Base-by-base conservation (phyloP, 2,113 vertebrate genomes). In the Halcyon senegalensis region DNA sequence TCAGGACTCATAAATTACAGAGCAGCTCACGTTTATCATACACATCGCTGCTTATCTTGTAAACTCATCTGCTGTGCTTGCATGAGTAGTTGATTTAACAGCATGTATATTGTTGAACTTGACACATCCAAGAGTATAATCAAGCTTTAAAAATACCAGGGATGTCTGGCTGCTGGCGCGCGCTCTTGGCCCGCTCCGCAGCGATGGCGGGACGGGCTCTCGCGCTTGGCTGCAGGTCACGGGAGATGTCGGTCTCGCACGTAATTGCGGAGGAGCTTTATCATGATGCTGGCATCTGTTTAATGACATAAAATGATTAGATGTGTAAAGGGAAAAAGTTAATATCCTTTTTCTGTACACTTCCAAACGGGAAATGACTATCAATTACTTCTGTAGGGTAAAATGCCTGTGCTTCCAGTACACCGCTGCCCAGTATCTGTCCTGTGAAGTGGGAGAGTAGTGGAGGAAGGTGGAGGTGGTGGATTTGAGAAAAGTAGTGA, bases 51-150 rank as follows among this genome's bases (percentile, higher is more conserved):
- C 96, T 95, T 96, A 96, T 94, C 95, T 89, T 96, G 94, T 97
- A 96, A 96, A 82, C 94, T 96, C 92, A 93, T 97, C 96, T 96
- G 96, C 92, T 93, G 92, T 60, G 96, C 92, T 96, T 94, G 94
- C 96, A 90, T 23, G 89, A 96, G 94, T 39, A 76, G 96, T 87
- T 96, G 96, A 96, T 97, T 94, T 97, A 96, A 96, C 95, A 96
- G 96, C 90, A 5, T 90, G 94, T 94, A 84, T 90, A n/a, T 93
- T 94, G 96, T 95, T 95, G 95, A 92, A 95, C 92, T 94, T 89
- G 94, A 96, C 96, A 95, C 92, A 91, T 94, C 83, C 80, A 75
- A 87, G 94, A 94, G 92, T 69, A 82, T 89, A 94, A 96, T 95
- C 92, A 92, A 73, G 94, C 95, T 93, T 60, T 87, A 60, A 68